Evolutionary conservation across 92 coral and sea anemone genomes (phyloP).

Genomic region (Epizoanthus rinbou): DNA sequence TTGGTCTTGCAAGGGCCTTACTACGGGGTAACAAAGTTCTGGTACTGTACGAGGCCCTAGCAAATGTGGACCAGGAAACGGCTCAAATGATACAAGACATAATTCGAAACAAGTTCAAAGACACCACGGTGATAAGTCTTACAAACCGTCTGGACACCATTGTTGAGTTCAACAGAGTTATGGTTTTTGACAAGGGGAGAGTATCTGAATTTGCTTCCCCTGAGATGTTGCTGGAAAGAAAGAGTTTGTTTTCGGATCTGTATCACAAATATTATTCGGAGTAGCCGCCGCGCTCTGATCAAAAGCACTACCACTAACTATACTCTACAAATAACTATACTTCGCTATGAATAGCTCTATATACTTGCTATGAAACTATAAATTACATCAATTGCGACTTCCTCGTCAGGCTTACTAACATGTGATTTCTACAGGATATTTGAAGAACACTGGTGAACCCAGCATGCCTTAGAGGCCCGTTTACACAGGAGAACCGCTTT

Average conservation of each 20-base stretch:
- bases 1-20: constrained; percentile 49
- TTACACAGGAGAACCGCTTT: no score
- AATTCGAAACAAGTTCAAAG: constrained; percentile 30
- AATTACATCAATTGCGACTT: no score
- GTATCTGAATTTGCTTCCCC: constrained; percentile 51
- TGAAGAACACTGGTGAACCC: no score
- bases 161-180: constrained; percentile 52
- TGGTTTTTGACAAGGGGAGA: constrained; percentile 50
- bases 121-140: constrained; percentile 51
- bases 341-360: no score
- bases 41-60: constrained; percentile 49
- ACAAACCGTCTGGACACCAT: constrained; percentile 52
- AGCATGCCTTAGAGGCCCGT: no score
- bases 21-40: constrained; percentile 47
- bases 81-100: constrained; percentile 45
- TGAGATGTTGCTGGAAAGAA: constrained; percentile 45
- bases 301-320: no score
- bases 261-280: constrained; percentile 23
- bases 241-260: constrained; percentile 40
- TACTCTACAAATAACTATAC: no score
- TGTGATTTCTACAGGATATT: no score
- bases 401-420: no score
- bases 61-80: constrained; percentile 42
- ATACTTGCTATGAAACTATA: no score
- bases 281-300: background rate